These are phyloP conservation scores for Magallana nippona DNA, from an alignment of 2,888 invertebrate genomes.

Conservation along the genomic window DNA sequence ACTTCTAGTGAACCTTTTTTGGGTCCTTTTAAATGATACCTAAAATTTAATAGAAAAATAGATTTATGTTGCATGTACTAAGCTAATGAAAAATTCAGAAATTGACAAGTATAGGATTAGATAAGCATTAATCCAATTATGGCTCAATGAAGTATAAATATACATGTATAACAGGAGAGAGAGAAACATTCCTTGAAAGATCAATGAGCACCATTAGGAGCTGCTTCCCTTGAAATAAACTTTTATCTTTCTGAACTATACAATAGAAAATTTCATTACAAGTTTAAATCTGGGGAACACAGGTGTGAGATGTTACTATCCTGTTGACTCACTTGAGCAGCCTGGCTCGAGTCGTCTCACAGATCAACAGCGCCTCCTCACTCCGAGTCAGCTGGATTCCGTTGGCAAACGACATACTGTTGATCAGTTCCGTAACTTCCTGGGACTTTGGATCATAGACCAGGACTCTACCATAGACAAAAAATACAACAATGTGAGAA, in stretches of 20 bases:
- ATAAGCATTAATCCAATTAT: too few relatives aligned
- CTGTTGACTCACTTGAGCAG: constrained; percentile 56
- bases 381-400: constrained; percentile 91
- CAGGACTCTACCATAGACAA: constrained; percentile 85
- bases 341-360: constrained; percentile 82
- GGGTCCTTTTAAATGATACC: constrained; percentile 89
- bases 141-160: too few relatives aligned
- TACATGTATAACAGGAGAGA: too few relatives aligned
- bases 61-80: neutral
- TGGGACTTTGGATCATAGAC: constrained; percentile 90
- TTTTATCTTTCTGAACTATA: too few relatives aligned
- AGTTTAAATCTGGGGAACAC: too few relatives aligned
- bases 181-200: too few relatives aligned
- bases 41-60: constrained; percentile 44
- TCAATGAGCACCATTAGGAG: too few relatives aligned
- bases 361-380: constrained; percentile 89
- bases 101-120: too few relatives aligned
- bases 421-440: constrained; percentile 86
- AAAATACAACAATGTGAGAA: neutral
- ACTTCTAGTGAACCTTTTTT: constrained; percentile 90
- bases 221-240: too few relatives aligned
- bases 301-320: neutral
- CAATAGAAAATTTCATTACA: too few relatives aligned
- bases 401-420: constrained; percentile 91
- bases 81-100: neutral